phyloP scores from a whole-genome alignment of 2,797 vertebrate genomes.

The Pangasius mekongensis region DNA sequence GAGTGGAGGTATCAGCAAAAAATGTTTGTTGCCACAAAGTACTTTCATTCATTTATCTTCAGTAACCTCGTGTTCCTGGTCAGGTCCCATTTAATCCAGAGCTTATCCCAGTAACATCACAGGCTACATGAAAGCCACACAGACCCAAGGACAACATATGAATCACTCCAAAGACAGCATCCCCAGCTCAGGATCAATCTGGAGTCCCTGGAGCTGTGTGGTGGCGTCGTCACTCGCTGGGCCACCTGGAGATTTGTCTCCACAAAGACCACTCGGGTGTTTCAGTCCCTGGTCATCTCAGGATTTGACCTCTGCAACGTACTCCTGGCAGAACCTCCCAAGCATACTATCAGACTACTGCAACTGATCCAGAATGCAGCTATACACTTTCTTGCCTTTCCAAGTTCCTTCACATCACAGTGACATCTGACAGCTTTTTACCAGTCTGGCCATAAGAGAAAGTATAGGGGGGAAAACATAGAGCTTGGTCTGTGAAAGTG shows the following conservation, averaged over 20 bases:
- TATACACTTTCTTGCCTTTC: background rate
- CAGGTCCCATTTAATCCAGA: background rate
- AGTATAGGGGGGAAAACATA: background rate
- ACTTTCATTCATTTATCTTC: constrained; percentile 9
- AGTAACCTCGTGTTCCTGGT: background rate
- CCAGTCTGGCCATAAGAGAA: background rate
- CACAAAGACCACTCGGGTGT: background rate
- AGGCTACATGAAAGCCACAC: background rate
- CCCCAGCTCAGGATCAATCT: background rate
- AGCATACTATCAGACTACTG: background rate
- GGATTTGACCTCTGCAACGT: background rate
- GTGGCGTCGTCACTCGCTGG: background rate
- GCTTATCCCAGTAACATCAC: background rate
- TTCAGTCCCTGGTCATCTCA: constrained; percentile 1
- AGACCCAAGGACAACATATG: background rate
- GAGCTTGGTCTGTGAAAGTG: background rate
- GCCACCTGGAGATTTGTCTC: background rate
- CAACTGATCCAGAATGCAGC: background rate
- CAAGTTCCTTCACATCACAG: background rate
- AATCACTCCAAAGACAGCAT: background rate
- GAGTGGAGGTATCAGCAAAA: background rate
- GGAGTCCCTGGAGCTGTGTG: background rate
- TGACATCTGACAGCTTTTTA: background rate
- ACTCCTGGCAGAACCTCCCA: background rate
- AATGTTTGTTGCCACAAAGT: background rate